Percentiles rank a stretch among this genome's conserved stretches.
phyloP scores from a whole-genome alignment of 1,140 invertebrate species.

The Diabrotica virgifera region DNA sequence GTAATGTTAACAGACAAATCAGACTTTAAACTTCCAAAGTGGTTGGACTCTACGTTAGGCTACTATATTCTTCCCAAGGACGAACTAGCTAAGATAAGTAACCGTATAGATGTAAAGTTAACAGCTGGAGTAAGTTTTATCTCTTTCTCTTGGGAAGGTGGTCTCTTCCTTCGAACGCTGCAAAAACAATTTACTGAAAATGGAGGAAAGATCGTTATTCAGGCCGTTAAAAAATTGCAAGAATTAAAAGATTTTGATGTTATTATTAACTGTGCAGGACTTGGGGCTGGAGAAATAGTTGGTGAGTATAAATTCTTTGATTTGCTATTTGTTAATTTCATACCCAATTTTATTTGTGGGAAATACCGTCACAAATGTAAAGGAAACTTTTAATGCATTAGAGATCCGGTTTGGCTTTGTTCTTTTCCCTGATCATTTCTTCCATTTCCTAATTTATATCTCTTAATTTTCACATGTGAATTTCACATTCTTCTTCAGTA shows the following conservation, averaged over 20 bases:
- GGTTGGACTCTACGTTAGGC: constrained; percentile 60
- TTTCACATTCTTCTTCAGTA: no score
- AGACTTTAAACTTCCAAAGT: constrained; percentile 44
- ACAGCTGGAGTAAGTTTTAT: constrained; percentile 61
- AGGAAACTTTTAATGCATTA: no score
- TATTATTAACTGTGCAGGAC: constrained; percentile 72
- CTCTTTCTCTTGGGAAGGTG: constrained; percentile 61
- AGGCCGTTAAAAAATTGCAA: constrained; percentile 45
- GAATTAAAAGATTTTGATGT: constrained; percentile 59
- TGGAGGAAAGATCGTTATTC: constrained; percentile 53
- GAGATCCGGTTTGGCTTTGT: no score
- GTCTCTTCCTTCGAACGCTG: constrained; percentile 59
- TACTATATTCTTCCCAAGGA: constrained; percentile 49
- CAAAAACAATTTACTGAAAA: constrained; percentile 55
- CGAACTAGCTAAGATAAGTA: constrained; percentile 53
- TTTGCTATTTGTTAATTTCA: no score
- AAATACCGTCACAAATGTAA: no score
- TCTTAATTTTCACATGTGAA: no score
- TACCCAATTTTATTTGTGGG: no score
- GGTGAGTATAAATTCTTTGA: not conserved
- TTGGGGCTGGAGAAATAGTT: constrained; percentile 52
- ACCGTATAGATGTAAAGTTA: constrained; percentile 50
- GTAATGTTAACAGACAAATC: constrained; percentile 54
- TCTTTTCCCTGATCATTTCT: no score
- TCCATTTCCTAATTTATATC: no score